Base-by-base conservation (phyloP, 2,888 invertebrate species). In the Germaria angustata region DNA sequence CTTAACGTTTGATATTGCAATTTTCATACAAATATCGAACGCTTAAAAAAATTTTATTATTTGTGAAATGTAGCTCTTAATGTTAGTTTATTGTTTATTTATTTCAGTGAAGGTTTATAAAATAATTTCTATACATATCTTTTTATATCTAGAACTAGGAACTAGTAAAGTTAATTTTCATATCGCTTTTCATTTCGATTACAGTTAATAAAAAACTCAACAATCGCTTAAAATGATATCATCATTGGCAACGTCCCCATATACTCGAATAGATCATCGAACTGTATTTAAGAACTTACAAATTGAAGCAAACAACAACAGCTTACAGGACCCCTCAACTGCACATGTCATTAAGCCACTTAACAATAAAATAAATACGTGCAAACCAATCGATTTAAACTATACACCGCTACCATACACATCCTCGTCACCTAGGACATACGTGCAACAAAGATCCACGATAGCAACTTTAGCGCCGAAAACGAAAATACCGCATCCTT, bases 401-500 rank as follows among this genome's bases (percentile, higher is more conserved):
- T n/a, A n/a, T n/a, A n/a, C n/a, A n/a, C n/a, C n/a, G n/a, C n/a
- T n/a, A n/a, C 57, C 61, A 77, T 20, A 69, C 66, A 44, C 63
- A 78, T 59, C 66, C 46, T 34, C 84, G 55, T 39, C 80, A 65
- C 41, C 59, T 0, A 57, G 69, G 13, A 46, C 53, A 32, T 73
- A 71, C 17, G 13, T 46, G 20, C 22, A 49, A 34, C 73, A 57
- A 32, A 66, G 32, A 53, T 53, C 49, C 24, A 68, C 39, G 28
- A 36, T 71, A 63, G 46, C 75, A 41, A 78, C 72, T 59, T 63
- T 80, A 68, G 84, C 76, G n/a, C 51, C 80, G 66, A 86, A 86
- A 85, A 87, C 88, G 81, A 87, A 86, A 85, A 86, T 87, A 80
- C 88, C 87, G 78, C 85, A 86, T 85, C 88, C 87, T 69, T 80